phyloP scores from a whole-genome alignment of 2,888 invertebrate genomes.

The Chymomyza amoena region DNA sequence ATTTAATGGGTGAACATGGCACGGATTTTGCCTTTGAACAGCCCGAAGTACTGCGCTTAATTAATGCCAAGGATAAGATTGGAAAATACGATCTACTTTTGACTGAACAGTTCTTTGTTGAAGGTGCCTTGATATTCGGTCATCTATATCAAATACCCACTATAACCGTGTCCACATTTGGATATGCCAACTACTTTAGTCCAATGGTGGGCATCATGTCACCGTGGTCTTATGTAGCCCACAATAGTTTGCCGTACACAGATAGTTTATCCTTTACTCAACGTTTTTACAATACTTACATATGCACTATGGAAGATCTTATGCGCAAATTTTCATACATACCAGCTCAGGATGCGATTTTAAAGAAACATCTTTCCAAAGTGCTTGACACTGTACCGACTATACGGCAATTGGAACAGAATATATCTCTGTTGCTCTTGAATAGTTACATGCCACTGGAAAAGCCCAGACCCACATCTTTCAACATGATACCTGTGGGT shows the following conservation, averaged over 20 bases:
- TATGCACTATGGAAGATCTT: conserved; percentile 58
- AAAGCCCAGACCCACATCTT: conserved; percentile 76
- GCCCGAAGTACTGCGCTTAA: conserved; percentile 57
- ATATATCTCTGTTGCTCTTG: conserved; percentile 77
- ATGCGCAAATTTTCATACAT: conserved; percentile 61
- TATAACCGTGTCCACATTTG: conserved; percentile 75
- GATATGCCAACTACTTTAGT: conserved; percentile 77
- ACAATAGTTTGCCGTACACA: conserved; percentile 76
- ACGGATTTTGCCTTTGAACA: conserved; percentile 69
- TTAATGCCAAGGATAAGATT: conserved; percentile 56
- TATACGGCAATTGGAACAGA: conserved; percentile 77
- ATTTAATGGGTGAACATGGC: conserved; percentile 52
- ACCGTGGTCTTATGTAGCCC: conserved; percentile 79
- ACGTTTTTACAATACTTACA: conserved; percentile 79
- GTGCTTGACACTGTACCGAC: conserved; percentile 65
- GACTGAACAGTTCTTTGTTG: conserved; percentile 76
- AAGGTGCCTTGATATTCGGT: conserved; percentile 76
- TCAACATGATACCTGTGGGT: conserved; percentile 79
- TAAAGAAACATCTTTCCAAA: conserved; percentile 61
- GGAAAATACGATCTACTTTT: conserved; percentile 78
- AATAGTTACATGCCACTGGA: conserved; percentile 79
- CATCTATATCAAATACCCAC: conserved; percentile 76
- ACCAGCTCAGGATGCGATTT: conserved; percentile 67
- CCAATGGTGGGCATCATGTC: conserved; percentile 77
- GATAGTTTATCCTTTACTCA: conserved; percentile 80